Evolutionary conservation across 2,888 invertebrate species (phyloP), one percentile per base, ranked within the genome.

Genomic region (Eupithecia dodoneata): DNA sequence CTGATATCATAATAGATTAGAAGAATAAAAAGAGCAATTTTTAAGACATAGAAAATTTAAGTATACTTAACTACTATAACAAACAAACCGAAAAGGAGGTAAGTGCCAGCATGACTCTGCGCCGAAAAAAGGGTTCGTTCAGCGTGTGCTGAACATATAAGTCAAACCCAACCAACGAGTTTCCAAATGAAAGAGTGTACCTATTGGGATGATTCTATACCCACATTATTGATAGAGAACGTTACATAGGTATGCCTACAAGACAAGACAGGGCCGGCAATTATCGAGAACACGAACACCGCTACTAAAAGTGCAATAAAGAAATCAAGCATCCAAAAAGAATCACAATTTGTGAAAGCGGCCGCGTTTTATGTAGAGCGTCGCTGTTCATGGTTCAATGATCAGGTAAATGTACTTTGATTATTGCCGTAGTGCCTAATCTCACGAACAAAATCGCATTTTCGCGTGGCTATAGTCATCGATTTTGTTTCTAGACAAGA

Each of bases 291-390:
- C 59, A 18, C 59, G 13, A 65, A 65, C 12, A 41, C 30, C 65
- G 30, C 5, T 65, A 13, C 65, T 41, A 65, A 65, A 65, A 65
- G 9, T 41, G 41, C 13, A 41, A 65, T 5, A 41, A 65, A 65
- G 69, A 69, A 69, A 69, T 44, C n/a, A 47, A 69, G 12, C 44
- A 47, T 69, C 42, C 44, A 69, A 69, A 65, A 41, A 65, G 15
- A 69, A 69, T n/a, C 45, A 67, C 67, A 69, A 47, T 47, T 44
- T 18, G 89, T 86, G 89, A 90, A 91, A 91, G 90, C 85, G 77
- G 75, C 75, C 75, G 83, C 83, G 85, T 85, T 81, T 69, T 45
- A 69, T 18, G 69, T 88, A 82, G 87, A 80, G 45, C 87, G 80
- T 71, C 73, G 52, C 6, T 15, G 74, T 87, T 83, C 87, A 47